Evolutionary conservation across 2,888 invertebrate genomes (phyloP).

Genomic region (Myopa tessellatipennis): DNA sequence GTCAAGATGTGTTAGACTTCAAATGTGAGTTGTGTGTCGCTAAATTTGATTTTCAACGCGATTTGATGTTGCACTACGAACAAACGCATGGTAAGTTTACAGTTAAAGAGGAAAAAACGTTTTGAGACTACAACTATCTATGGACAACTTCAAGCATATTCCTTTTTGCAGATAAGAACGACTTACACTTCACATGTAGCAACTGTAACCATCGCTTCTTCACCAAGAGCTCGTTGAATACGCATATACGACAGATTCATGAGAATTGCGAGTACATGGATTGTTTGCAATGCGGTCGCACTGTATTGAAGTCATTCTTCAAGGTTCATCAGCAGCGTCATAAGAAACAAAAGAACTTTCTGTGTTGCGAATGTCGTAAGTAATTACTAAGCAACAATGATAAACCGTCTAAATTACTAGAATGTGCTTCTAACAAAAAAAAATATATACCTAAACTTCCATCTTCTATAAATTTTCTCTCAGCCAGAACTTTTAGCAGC

Average conservation of each 20-base stretch:
- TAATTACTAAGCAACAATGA: background rate
- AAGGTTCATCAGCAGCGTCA: conserved; percentile 35
- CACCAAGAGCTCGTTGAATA: conserved; percentile 38
- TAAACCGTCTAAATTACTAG: background rate
- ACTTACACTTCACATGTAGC: conserved; percentile 37
- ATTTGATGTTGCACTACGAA: conserved; percentile 46
- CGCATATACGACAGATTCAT: conserved; percentile 42
- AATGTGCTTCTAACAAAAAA: background rate
- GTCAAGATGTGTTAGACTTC: conserved; percentile 13
- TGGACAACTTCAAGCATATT: background rate
- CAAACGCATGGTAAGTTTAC: conserved; percentile 43
- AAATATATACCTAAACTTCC: background rate
- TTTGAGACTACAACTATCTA: too few species aligned
- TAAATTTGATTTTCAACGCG: conserved; percentile 40
- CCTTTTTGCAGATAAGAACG: conserved; percentile 29
- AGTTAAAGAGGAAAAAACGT: background rate
- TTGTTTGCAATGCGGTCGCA: conserved; percentile 43
- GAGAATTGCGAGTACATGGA: conserved; percentile 41
- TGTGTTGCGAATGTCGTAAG: conserved; percentile 52
- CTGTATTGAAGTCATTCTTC: conserved; percentile 39
- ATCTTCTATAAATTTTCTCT: background rate
- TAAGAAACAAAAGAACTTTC: conserved; percentile 37
- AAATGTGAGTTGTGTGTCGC: conserved; percentile 47
- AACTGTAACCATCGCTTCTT: conserved; percentile 39
- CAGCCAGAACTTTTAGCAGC: conserved; percentile 50